These are phyloP conservation scores for Labrus mixtus DNA, from an alignment of 2,113 vertebrate species.

Conservation along the genomic window DNA sequence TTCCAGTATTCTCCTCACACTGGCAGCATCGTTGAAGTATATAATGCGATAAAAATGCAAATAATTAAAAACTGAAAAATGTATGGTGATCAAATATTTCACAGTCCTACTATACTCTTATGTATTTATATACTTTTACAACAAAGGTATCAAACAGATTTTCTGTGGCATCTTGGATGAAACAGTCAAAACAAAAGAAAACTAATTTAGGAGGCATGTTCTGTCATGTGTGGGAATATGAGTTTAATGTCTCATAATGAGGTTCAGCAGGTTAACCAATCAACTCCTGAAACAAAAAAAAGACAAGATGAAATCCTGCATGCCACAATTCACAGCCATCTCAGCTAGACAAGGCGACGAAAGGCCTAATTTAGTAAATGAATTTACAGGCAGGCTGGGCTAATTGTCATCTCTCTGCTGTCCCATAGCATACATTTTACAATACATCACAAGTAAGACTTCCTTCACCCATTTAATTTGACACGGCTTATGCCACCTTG, in stretches of 20 bases:
- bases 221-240: not conserved
- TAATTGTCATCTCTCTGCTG: slow-evolving; percentile 32
- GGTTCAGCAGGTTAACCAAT: slow-evolving; percentile 68
- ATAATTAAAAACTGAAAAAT: too few relatives aligned
- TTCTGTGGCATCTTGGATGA: too few relatives aligned
- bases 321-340: slow-evolving; percentile 34
- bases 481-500: slow-evolving; percentile 18
- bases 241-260: slow-evolving; percentile 62
- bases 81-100: too few relatives aligned
- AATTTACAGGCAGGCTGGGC: slow-evolving; percentile 34
- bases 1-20: too few relatives aligned
- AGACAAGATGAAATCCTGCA: slow-evolving; percentile 31
- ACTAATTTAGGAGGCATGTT: not conserved
- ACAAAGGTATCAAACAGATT: too few relatives aligned
- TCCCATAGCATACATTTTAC: slow-evolving; percentile 6
- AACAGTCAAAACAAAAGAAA: not conserved
- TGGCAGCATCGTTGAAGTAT: too few relatives aligned
- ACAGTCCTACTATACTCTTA: too few relatives aligned
- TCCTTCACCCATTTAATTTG: slow-evolving; percentile 33
- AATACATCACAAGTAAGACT: slow-evolving; percentile 20
- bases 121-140: too few relatives aligned
- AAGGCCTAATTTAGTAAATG: slow-evolving; percentile 66
- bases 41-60: too few relatives aligned
- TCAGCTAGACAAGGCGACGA: slow-evolving; percentile 37
- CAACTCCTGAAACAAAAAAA: slow-evolving; percentile 49